Evolutionary conservation across 2,888 invertebrate species (phyloP), one percentile per base, ranked within the genome.

Genomic region (Lithophane semibrunnea): DNA sequence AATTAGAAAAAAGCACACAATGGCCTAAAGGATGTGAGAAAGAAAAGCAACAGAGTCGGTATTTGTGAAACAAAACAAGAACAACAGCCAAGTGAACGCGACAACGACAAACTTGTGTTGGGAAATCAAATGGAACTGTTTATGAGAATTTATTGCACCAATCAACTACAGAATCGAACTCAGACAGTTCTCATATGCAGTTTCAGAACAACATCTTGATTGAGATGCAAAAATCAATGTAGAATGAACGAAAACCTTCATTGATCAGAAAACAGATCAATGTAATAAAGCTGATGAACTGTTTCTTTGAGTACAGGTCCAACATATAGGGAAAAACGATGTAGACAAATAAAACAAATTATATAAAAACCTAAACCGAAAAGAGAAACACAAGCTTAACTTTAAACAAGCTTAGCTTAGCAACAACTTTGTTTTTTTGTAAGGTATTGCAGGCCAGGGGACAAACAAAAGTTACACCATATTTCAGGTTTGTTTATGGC

Each of bases 11-110:
- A 85, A 70, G 70, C 70, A 80, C 81, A 92, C 91, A 94, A 92
- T 92, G 84, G 89, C 73, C 76, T 29, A 29, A 29, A 29, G 92
- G 91, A 92, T 92, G 90, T 93, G 92, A 90, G 89, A 92, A 92
- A 90, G 87, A 89, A 91, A 92, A 90, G 87, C 86, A 89, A 88
- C 78, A 75, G 65, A 84, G 80, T 68, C 73, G 4, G 79, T 87
- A 86, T 88, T 91, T 88, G 88, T 86, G 88, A 90, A 91, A 92
- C 87, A 86, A 87, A 86, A 85, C 63, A 75, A 76, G 72, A 67
- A 73, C 73, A 75, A 75, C 83, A 63, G 67, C 58, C 37, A 66
- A 78, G 44, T 70, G 67, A 80, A 83, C 64, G 60, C 63, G 49
- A 83, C 81, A 86, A 81, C 64, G 63, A 61, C 67, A 69, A 47